Conservation (phyloP, 2,888 invertebrate species). For the Campoletis raptor region DNA sequence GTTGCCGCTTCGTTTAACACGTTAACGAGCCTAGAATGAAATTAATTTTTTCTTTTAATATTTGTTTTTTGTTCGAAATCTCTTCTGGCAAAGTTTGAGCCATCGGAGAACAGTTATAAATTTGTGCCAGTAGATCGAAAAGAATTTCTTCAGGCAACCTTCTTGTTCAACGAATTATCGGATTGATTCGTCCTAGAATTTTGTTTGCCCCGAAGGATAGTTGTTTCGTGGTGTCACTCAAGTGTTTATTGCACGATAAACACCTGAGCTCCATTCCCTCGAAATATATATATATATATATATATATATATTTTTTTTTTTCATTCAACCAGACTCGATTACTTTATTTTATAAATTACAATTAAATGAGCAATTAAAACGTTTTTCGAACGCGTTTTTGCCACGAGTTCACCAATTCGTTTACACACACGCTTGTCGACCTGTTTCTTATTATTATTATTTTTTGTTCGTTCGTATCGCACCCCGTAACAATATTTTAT, state of each 20-base stretch:
- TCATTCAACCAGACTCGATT: background rate
- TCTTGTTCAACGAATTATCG: background rate
- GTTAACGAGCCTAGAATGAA: background rate
- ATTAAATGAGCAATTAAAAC: background rate
- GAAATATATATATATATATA: too few relatives aligned
- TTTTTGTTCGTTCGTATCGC: background rate
- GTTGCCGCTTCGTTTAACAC: slow-evolving; percentile 10
- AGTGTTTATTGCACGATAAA: background rate
- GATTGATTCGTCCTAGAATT: background rate
- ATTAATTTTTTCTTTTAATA: background rate
- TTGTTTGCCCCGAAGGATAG: background rate
- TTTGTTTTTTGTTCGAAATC: slow-evolving; percentile 21
- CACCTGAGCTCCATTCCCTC: background rate
- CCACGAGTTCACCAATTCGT: background rate
- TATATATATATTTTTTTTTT: background rate
- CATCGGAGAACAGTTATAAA: slow-evolving; percentile 9
- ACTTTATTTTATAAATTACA: background rate
- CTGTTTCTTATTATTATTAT: background rate
- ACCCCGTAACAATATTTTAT: background rate
- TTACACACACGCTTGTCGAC: background rate
- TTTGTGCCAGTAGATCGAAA: slow-evolving; percentile 39
- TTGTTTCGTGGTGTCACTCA: background rate
- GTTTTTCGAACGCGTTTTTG: background rate
- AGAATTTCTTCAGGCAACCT: slow-evolving; percentile 5
- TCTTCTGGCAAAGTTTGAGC: slow-evolving; percentile 7